A percentile compares a stretch with the other conserved stretches of the same genome.
Conservation (phyloP, 2,113 vertebrate genomes). For the Prionailurus bengalensis region DNA sequence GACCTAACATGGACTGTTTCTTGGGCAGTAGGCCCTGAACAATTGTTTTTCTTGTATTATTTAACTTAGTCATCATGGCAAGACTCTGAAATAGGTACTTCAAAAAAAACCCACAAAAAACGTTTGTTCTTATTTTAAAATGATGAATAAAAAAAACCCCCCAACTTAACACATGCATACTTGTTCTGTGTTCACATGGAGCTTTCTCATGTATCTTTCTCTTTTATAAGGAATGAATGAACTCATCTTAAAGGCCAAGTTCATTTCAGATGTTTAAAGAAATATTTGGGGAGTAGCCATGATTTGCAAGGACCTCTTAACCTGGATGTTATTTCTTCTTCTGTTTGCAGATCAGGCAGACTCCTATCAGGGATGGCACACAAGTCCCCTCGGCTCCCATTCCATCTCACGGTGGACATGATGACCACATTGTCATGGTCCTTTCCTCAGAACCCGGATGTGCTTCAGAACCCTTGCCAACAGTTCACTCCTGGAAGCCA, state of each 20-base stretch:
- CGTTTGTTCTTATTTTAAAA: slow-evolving; percentile 4
- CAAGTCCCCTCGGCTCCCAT: accelerated
- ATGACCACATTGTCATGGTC: neutral
- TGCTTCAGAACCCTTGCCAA: neutral
- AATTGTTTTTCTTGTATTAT: neutral
- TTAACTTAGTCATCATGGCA: neutral
- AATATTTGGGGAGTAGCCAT: neutral
- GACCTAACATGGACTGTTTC: neutral
- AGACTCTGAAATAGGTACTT: neutral
- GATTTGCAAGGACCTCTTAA: neutral
- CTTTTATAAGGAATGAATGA: neutral
- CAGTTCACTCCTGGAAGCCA: neutral
- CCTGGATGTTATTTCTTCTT: neutral
- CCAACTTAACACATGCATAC: neutral
- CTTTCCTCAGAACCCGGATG: neutral
- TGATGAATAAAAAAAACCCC: neutral
- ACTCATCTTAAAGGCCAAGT: neutral
- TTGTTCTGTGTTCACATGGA: accelerated
- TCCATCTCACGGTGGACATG: neutral
- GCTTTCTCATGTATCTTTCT: neutral
- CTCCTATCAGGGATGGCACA: neutral
- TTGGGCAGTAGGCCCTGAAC: accelerated
- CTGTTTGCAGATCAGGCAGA: neutral
- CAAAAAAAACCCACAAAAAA: neutral
- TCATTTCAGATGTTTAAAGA: neutral